phyloP scores from a whole-genome alignment of 2,113 vertebrate genomes.

The Balaeniceps rex region DNA sequence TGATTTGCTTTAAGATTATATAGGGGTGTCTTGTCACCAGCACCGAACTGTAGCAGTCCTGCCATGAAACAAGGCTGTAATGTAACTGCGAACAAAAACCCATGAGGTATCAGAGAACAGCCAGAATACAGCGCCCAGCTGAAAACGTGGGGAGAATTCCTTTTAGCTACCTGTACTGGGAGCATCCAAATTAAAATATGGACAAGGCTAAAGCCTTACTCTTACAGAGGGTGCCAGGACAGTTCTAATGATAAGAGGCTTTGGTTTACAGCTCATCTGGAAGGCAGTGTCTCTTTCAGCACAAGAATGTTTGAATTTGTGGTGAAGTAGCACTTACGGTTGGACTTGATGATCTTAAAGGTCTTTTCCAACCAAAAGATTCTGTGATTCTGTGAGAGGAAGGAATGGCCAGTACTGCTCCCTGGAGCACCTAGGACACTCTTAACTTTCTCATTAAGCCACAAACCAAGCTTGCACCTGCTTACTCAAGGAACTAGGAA shows the following conservation, averaged over 20 bases:
- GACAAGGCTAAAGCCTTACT: not conserved
- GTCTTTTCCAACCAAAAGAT: no score
- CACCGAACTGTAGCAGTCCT: not conserved
- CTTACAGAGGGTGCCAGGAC: not conserved
- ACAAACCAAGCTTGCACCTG: not conserved
- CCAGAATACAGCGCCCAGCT: not conserved
- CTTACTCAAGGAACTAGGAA: not conserved
- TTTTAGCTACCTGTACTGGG: not conserved
- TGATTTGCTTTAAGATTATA: not conserved
- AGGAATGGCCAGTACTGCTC: not conserved
- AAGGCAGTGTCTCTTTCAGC: not conserved
- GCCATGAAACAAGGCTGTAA: not conserved
- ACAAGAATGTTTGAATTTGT: not conserved
- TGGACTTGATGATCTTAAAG: no score
- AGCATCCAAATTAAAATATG: not conserved
- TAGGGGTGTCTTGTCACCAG: not conserved
- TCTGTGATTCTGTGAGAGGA: no score
- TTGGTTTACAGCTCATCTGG: not conserved
- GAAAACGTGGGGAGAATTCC: not conserved
- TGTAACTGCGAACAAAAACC: not conserved
- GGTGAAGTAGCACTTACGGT: not conserved
- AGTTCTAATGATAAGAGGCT: not conserved
- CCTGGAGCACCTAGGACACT: fast-evolving
- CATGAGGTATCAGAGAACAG: not conserved
- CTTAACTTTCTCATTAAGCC: not conserved